Percentiles rank a stretch among this genome's conserved stretches.
phyloP scores from a whole-genome alignment of 2,888 invertebrate genomes.

The Megaustenia siamemsis region DNA sequence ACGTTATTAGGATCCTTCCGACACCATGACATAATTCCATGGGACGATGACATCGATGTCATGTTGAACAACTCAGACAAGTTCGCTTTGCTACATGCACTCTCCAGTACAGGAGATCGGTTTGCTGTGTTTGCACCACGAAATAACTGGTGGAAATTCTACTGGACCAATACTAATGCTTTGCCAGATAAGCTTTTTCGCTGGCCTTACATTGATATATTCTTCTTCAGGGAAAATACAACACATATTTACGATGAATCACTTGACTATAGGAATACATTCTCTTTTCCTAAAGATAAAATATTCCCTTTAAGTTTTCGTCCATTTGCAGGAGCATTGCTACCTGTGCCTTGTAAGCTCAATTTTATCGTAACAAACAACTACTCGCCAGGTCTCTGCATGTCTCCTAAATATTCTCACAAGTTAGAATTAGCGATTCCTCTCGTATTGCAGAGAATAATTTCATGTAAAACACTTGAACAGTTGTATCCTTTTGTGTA shows the following conservation, averaged over 20 bases:
- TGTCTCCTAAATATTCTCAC: conserved; percentile 44
- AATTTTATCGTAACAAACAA: conserved; percentile 40
- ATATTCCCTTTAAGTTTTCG: conserved; percentile 58
- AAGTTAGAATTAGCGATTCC: conserved; percentile 44
- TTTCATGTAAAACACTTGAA: conserved; percentile 46
- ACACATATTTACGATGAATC: conserved; percentile 65
- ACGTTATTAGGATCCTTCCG: conserved; percentile 65
- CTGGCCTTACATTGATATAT: conserved; percentile 73
- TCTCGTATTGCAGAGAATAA: neutral
- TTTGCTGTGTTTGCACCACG: conserved; percentile 56
- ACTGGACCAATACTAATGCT: conserved; percentile 54
- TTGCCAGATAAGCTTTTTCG: conserved; percentile 60
- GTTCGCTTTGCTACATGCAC: conserved; percentile 18
- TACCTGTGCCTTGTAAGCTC: conserved; percentile 59
- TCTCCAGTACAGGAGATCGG: conserved; percentile 53
- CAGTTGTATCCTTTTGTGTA: conserved; percentile 50
- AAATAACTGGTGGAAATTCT: conserved; percentile 67
- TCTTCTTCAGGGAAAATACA: conserved; percentile 66
- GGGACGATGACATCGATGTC: conserved; percentile 71
- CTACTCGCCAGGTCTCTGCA: conserved; percentile 56
- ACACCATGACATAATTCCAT: conserved; percentile 66
- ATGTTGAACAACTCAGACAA: conserved; percentile 58
- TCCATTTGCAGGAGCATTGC: conserved; percentile 57
- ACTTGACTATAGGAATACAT: conserved; percentile 43
- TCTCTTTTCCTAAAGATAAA: conserved; percentile 50